Percentiles rank a stretch among this genome's conserved stretches.
phyloP scores from a whole-genome alignment of 2,113 vertebrate genomes.

The Sinocyclocheilus anophthalmus region DNA sequence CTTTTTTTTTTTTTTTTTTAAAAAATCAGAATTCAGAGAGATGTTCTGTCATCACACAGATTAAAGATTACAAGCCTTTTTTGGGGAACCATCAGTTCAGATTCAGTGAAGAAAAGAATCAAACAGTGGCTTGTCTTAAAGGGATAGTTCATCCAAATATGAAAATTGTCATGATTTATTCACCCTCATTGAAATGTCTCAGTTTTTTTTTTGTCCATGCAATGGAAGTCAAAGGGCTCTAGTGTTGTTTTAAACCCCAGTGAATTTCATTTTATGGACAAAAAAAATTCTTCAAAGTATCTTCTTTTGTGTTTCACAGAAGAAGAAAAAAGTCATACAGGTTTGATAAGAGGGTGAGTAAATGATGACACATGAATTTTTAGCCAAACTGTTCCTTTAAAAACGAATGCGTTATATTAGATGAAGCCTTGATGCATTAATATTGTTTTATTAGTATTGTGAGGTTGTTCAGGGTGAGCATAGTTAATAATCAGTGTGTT shows the following conservation, averaged over 20 bases:
- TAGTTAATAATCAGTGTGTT: not conserved
- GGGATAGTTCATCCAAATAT: not conserved
- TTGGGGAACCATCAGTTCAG: not conserved
- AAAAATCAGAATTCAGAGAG: not conserved
- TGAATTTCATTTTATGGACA: too few species aligned
- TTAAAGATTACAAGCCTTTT: slow-evolving; percentile 25
- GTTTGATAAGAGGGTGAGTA: not conserved
- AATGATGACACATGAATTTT: not conserved
- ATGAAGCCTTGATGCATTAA: too few species aligned
- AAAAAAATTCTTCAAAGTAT: too few species aligned
- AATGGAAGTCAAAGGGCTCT: too few species aligned
- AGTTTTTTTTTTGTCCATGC: not conserved
- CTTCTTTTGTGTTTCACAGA: too few species aligned
- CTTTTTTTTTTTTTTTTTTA: too few species aligned
- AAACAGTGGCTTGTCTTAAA: not conserved
- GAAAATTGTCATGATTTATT: not conserved
- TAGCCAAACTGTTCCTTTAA: not conserved
- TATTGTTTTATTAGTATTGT: not conserved
- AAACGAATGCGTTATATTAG: not conserved
- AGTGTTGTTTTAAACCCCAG: too few species aligned
- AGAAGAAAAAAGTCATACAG: too few species aligned
- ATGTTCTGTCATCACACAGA: not conserved
- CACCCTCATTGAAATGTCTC: not conserved
- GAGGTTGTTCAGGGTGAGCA: slow-evolving; percentile 8
- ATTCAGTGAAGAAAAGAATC: not conserved